Base-by-base conservation (phyloP, 2,113 vertebrate species). In the Labrus mixtus region DNA sequence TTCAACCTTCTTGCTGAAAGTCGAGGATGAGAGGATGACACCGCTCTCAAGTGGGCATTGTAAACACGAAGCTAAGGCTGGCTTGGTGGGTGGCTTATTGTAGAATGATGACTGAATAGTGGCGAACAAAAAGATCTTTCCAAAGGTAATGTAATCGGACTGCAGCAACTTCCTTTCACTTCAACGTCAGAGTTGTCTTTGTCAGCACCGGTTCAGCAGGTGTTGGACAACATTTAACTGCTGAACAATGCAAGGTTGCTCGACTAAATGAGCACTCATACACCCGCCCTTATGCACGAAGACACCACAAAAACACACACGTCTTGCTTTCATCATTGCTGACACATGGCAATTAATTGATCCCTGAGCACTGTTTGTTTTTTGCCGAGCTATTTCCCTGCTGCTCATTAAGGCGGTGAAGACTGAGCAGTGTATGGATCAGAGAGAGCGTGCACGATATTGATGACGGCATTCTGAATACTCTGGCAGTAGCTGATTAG, bases 271-370 rank as follows among this genome's bases (percentile, higher is more conserved):
- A 60, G 25, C 66, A 43, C 22, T 61, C 58, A 72, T 8, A 59
- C 9, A 36, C 36, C 13, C 25, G 17, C 19, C 5, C 16, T 15
- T 33, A 62, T 48, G 17, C 58, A 43, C 61, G 51, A 54, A 39
- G 57, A 58, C 82, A 43, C 53, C 53, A 63, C 61, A 33, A 33
- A 33, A 33, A 6, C 29, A 63, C 22, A 55, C 53, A 70, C 66
- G 62, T n/a, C 56, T 10, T 69, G 19, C 61, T 60, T 43, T 80
- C 59, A 76, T 75, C 55, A 55, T 56, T 53, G 70, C 73, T 79
- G 81, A 81, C 78, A 70, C 66, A 63, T 48, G 41, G 25, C 36
- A 76, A 73, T 83, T 91, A 92, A 93, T 79, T 91, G 85, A 93
- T 91, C 87, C 91, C 90, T 33, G 78, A 84, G 82, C 87, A 33